Conservation (phyloP, 1,140 invertebrate species). For the Globodera rostochiensis region DNA sequence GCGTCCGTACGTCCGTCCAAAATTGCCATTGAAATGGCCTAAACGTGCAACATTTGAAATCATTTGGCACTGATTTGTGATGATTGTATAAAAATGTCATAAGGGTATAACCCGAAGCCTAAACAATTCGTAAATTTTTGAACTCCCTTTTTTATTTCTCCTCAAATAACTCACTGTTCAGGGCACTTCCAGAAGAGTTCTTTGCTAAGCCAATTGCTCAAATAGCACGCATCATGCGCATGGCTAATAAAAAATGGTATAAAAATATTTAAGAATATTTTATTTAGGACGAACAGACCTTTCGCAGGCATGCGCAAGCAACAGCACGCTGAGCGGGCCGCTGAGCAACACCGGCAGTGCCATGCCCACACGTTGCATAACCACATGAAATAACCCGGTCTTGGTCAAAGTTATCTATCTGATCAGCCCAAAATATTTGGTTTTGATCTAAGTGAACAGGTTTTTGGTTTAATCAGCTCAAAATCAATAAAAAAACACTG, state of each 20-base stretch:
- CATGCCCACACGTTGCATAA: slow-evolving; percentile 63
- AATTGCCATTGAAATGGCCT: slow-evolving; percentile 40
- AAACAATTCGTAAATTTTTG: no score
- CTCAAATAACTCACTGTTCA: slow-evolving; percentile 4
- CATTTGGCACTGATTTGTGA: no score
- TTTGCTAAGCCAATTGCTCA: slow-evolving; percentile 52
- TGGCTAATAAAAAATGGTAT: slow-evolving; percentile 5
- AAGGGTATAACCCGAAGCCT: no score
- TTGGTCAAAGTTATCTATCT: no score
- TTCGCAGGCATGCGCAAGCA: slow-evolving; percentile 51
- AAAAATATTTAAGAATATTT: no score
- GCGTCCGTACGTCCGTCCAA: slow-evolving; percentile 50
- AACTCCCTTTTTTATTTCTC: no score
- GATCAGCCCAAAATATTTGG: no score
- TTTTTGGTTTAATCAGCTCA: slow-evolving; percentile 10
- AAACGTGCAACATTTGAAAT: neutral
- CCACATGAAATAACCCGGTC: slow-evolving; percentile 34
- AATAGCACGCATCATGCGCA: slow-evolving; percentile 49
- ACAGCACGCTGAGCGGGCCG: slow-evolving; percentile 56
- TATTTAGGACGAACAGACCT: neutral
- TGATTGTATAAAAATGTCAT: no score
- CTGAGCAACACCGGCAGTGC: slow-evolving; percentile 57
- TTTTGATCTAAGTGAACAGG: no score
- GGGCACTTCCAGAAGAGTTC: slow-evolving; percentile 62
- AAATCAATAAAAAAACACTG: slow-evolving; percentile 7